Conservation (phyloP, 2,797 vertebrate genomes). For the Australoheros facetus region DNA sequence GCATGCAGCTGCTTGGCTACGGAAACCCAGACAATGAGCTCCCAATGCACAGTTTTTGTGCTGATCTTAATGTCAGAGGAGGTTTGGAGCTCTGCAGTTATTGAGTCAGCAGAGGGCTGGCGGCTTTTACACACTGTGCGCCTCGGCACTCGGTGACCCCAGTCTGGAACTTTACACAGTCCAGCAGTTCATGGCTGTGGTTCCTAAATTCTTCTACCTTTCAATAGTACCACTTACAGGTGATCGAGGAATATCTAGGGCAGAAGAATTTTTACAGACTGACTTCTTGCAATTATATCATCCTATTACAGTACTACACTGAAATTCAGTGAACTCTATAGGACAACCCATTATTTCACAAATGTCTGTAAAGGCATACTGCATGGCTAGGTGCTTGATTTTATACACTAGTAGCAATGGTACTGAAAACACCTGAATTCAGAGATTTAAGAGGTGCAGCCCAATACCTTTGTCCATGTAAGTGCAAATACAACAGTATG, state of each 20-base stretch:
- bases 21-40: neutral
- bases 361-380: neutral
- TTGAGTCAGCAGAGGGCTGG: no score
- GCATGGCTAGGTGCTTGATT: neutral
- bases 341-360: neutral
- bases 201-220: no score
- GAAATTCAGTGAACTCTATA: fast-evolving
- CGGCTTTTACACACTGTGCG: no score
- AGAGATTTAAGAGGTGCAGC: neutral
- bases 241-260: neutral
- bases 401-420: neutral
- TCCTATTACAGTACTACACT: neutral
- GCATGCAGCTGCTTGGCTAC: neutral
- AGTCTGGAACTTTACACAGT: no score
- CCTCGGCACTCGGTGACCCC: no score
- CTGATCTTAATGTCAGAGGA: neutral
- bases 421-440: neutral
- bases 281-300: neutral
- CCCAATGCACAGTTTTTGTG: neutral
- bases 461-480: neutral
- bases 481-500: neutral
- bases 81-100: neutral
- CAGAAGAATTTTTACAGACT: neutral
- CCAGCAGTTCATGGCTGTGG: no score
- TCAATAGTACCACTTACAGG: neutral